Evolutionary conservation across 2,113 vertebrate species (phyloP).

Genomic region (Brienomyrus longianalis): DNA sequence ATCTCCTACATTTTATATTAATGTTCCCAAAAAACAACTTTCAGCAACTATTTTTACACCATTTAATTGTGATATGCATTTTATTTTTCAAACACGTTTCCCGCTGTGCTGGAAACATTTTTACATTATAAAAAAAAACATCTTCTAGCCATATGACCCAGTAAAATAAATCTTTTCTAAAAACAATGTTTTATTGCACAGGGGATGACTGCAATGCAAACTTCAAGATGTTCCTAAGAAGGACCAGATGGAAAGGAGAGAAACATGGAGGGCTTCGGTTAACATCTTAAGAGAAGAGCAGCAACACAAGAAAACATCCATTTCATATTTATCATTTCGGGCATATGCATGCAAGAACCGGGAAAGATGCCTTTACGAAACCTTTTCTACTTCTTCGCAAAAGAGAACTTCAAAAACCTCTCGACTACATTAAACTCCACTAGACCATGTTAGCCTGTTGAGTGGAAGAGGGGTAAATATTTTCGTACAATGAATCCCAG

Average conservation of each 20-base stretch:
- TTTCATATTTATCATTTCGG: not conserved
- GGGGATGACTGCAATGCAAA: conserved; percentile 49
- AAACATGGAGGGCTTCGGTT: conserved; percentile 16
- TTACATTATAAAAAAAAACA: conserved; percentile 5
- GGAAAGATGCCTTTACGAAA: not conserved
- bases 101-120: conserved; percentile 1
- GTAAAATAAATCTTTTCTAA: conserved; percentile 46
- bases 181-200: conserved; percentile 25
- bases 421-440: not conserved
- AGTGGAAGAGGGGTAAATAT: conserved; percentile 31
- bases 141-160: conserved; percentile 12
- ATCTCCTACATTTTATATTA: not conserved
- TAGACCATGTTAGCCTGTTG: conserved; percentile 19
- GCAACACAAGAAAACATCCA: not conserved
- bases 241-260: conserved; percentile 59
- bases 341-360: not conserved
- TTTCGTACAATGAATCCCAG: conserved; percentile 32
- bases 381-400: not conserved
- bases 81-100: conserved; percentile 2
- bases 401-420: not conserved
- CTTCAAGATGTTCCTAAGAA: conserved; percentile 63
- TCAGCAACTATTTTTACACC: not conserved
- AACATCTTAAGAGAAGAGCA: not conserved
- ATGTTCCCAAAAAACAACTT: not conserved
- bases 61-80: not conserved